These are phyloP conservation scores for Cyrtodaria siliqua DNA, from an alignment of 2,888 invertebrate genomes.

Conservation along the genomic window DNA sequence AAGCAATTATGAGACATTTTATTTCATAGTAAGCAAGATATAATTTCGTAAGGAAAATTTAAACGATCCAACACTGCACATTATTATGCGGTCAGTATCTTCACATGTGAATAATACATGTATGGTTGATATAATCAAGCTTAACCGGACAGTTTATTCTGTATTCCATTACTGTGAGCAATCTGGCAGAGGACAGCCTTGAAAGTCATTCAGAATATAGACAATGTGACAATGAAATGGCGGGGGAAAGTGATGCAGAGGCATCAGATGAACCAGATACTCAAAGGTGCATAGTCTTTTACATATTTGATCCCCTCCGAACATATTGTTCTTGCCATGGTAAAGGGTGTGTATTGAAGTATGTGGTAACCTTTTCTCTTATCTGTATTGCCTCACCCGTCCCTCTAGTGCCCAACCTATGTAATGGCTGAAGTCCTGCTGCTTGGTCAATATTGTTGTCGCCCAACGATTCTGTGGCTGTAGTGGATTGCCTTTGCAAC, in stretches of 20 bases:
- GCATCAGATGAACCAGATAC: constrained; percentile 6
- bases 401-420: constrained; percentile 9
- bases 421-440: constrained; percentile 3
- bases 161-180: constrained; percentile 4
- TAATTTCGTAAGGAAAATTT: no score
- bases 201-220: neutral
- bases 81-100: no score
- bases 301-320: constrained; percentile 2
- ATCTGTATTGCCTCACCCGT: neutral
- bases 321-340: constrained; percentile 10
- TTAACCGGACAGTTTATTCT: neutral
- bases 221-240: neutral
- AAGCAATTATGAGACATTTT: no score
- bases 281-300: constrained; percentile 4
- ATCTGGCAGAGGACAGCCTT: neutral
- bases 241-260: neutral
- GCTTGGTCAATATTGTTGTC: constrained; percentile 1
- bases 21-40: no score
- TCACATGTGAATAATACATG: no score
- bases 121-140: no score
- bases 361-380: neutral
- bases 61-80: no score
- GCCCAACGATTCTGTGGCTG: neutral
- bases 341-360: constrained; percentile 5
- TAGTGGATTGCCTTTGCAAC: neutral